Evolutionary conservation across 2,113 vertebrate genomes (phyloP).

Genomic region (Hypocryptadius cinnamomeus): DNA sequence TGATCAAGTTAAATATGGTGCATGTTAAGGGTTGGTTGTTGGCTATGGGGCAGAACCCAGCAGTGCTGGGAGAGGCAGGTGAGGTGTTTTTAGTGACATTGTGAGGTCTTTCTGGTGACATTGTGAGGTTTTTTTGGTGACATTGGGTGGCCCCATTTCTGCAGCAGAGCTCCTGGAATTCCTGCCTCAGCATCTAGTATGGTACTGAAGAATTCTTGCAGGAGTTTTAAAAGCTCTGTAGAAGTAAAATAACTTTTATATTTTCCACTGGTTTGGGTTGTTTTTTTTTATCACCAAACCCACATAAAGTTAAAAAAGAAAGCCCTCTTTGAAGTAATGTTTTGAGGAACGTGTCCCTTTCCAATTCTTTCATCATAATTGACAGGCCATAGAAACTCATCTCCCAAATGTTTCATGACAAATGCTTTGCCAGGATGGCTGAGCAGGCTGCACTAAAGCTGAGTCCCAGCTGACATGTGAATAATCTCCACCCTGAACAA

Average conservation of each 20-base stretch:
- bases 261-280: neutral
- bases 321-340: neutral
- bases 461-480: constrained; percentile 25
- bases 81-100: neutral
- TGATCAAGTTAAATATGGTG: neutral
- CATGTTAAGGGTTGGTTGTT: neutral
- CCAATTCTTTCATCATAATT: constrained; percentile 5
- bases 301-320: neutral
- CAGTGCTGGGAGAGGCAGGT: neutral
- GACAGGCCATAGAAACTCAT: constrained; percentile 16
- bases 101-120: neutral
- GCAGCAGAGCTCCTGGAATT: neutral
- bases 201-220: neutral
- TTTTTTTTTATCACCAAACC: neutral
- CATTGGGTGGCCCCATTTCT: neutral
- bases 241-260: neutral
- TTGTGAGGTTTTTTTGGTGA: neutral
- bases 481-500: constrained; percentile 33
- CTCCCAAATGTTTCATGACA: constrained; percentile 36
- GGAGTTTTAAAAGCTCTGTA: neutral
- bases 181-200: neutral
- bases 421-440: constrained; percentile 5
- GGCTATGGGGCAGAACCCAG: neutral
- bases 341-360: neutral
- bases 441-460: constrained; percentile 14